Base-by-base conservation (phyloP, 2,113 vertebrate species). In the Pedionomus torquatus region DNA sequence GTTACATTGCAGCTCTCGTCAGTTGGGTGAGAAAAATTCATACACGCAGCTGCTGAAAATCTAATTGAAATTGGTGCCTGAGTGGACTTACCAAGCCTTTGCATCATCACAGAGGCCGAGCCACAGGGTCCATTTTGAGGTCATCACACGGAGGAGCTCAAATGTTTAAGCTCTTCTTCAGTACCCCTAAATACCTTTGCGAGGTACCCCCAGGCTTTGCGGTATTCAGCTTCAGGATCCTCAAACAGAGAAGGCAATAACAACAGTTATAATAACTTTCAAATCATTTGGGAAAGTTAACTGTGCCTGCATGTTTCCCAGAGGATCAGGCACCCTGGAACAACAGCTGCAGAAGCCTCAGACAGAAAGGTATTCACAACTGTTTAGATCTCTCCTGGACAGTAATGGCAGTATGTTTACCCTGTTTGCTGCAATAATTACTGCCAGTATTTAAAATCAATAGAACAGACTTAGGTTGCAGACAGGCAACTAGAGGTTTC, bases 61-160 rank as follows among this genome's bases (percentile, higher is more conserved):
- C 54, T 74, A n/a, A 43, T 87, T 87, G 89, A 6, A 37, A 8
- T n/a, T 31, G 43, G 35, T 72, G 63, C 20, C 15, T 74, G 68
- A 35, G n/a, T n/a, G 63, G 81, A 26, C 26, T 30, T 24, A 19
- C n/a, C 1, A 10, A 83, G 76, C 28, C 19, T 88, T 70, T 21
- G n/a, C 15, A 46, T n/a, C 18, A 17, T 26, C 0, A 0, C 64
- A 83, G 68, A 39, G 60, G 48, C 46, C 35, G 17, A 66, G 64
- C 30, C 79, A 86, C 44, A 43, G 8, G 0, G 2, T 5, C 10
- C 14, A 6, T 26, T 72, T 83, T 2, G 19, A 83, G n/a, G 37
- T 81, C 49, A 51, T 48, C 15, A 8, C 8, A 71, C 31, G 21
- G n/a, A 5, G 63, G 23, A 61, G 16, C 20, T 86, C 61, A 79